Base-by-base conservation (phyloP, 2,888 invertebrate genomes). In the Gymnocheta viridis region DNA sequence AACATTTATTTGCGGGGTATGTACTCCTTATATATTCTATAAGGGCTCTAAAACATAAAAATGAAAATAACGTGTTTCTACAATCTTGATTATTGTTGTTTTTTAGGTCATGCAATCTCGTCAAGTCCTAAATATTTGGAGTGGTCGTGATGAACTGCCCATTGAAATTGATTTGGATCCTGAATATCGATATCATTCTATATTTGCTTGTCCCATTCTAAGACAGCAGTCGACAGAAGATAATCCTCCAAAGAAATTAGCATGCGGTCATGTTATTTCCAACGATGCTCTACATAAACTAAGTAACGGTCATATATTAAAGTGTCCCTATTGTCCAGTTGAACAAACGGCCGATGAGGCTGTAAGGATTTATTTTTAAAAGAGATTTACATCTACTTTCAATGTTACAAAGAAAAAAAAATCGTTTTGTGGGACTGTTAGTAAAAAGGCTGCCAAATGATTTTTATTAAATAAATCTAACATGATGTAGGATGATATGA, bases 261-360 rank as follows among this genome's bases (percentile, higher is more conserved):
- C 97, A 2, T 99, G 99, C 92, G 99, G 99, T 3, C 99, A 99
- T 93, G 99, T 99, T 83, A 99, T 99, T 89, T 98, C 98, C 3
- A 94, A 96, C 87, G 99, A 99, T 93, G 99, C 99, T 56, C 94
- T 99, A 86, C 96, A 96, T 92, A 99, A 99, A 93, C 94, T 99
- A 72, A 96, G 98, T 86, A 96, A 95, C 92, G 97, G 97, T 64
- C 97, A 96, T 92, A 98, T 98, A 97, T 95, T 99, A 92, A 99
- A 99, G 93, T 99, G 99, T 91, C 99, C 99, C 0, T 99, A 99
- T 93, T 99, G 99, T 90, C 99, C 99, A 0, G 95, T 98, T 91
- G 99, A 99, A 92, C 98, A 98, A 91, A 96, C 96, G 87, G 97
- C 98, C 24, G 94, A 96, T 78, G 98, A 99, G 91, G 98, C 98